Conservation (phyloP, 2,797 vertebrate species). For the Thamnophis elegans region DNA sequence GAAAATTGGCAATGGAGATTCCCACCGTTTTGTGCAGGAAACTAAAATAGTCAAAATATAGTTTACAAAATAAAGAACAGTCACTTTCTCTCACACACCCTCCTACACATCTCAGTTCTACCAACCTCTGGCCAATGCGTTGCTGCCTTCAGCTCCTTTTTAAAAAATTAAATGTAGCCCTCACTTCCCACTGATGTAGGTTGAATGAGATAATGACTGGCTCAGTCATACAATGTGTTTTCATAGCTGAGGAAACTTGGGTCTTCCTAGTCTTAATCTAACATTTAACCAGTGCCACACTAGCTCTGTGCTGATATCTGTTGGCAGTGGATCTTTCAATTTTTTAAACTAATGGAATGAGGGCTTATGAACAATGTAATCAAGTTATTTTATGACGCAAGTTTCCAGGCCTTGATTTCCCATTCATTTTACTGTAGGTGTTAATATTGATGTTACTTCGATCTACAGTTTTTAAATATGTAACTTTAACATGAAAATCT, state of each 20-base stretch:
- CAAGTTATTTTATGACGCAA: neutral
- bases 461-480: neutral
- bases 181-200: neutral
- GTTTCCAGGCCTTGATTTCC: neutral
- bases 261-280: neutral
- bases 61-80: neutral
- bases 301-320: neutral
- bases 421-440: neutral
- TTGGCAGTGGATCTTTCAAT: neutral
- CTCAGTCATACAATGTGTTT: neutral
- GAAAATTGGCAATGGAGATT: neutral
- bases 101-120: neutral
- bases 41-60: neutral
- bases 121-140: neutral
- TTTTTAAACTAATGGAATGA: neutral
- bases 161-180: neutral
- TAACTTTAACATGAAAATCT: neutral
- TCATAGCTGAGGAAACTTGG: neutral
- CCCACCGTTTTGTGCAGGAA: neutral
- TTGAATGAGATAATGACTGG: neutral
- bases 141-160: neutral
- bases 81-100: neutral
- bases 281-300: neutral
- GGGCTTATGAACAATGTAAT: neutral
- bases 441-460: neutral